Conservation (phyloP, 2,113 vertebrate species). For the Columba janthina region DNA sequence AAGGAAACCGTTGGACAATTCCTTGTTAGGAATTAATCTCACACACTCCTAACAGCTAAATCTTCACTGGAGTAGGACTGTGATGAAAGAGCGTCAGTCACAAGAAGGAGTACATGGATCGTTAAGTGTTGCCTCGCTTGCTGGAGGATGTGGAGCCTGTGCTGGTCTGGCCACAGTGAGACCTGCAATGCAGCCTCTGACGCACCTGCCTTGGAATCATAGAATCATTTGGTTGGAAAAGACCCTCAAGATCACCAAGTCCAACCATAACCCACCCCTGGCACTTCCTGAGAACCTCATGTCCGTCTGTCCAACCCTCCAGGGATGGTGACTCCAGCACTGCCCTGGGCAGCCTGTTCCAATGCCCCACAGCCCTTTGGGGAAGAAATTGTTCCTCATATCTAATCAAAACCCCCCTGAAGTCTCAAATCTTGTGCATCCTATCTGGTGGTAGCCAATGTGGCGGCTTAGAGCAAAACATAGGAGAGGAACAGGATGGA, state of each 20-base stretch:
- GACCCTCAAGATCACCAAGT: too few species aligned
- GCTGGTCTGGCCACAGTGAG: neutral
- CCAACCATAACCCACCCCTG: too few species aligned
- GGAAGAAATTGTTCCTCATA: too few species aligned
- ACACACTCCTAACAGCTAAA: slow-evolving; percentile 4
- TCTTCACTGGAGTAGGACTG: neutral
- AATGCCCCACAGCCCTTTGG: too few species aligned
- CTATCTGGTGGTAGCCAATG: neutral
- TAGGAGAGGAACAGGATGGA: neutral
- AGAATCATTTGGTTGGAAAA: too few species aligned
- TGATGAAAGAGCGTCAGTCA: neutral
- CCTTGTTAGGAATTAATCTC: slow-evolving; percentile 38
- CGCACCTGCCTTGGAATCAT: neutral
- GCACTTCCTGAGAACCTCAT: too few species aligned
- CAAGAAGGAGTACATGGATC: neutral
- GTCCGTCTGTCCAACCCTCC: too few species aligned
- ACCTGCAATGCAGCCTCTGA: neutral
- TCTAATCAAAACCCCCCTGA: too few species aligned
- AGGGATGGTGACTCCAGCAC: too few species aligned
- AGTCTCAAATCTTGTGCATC: neutral
- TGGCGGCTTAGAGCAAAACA: neutral
- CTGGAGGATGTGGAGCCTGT: neutral
- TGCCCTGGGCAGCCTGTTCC: too few species aligned
- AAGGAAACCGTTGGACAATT: slow-evolving; percentile 22
- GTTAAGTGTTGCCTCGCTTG: neutral